phyloP scores from a whole-genome alignment of 2,113 vertebrate species.

The Macquaria ambigua region DNA sequence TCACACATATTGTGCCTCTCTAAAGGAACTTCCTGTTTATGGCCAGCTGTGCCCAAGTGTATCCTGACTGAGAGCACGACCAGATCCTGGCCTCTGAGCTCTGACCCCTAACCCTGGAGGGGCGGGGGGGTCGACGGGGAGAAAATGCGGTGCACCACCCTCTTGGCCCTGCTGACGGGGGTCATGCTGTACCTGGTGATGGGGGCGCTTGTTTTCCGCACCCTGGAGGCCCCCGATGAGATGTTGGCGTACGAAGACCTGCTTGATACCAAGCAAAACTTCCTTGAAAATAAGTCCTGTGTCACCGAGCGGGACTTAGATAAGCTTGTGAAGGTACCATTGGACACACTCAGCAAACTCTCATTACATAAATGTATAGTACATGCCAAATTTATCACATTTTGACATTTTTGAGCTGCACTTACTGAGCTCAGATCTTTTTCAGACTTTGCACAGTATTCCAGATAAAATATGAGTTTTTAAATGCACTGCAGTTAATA shows the following conservation, averaged over 20 bases:
- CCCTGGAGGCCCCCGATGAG: slow-evolving; percentile 87
- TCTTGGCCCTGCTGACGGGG: slow-evolving; percentile 86
- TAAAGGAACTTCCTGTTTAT: slow-evolving; percentile 78
- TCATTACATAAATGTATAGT: neutral
- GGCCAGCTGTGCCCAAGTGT: slow-evolving; percentile 58
- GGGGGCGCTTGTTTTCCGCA: slow-evolving; percentile 90
- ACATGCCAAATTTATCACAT: too few relatives aligned
- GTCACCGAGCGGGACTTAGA: slow-evolving; percentile 81
- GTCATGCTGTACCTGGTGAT: slow-evolving; percentile 91
- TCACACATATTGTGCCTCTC: slow-evolving; percentile 32
- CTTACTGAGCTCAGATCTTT: too few relatives aligned
- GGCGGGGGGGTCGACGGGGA: slow-evolving; percentile 40
- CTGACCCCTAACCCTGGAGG: slow-evolving; percentile 61
- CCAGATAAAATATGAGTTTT: too few relatives aligned
- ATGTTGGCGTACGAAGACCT: slow-evolving; percentile 77
- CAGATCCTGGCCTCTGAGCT: slow-evolving; percentile 54
- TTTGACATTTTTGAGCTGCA: too few relatives aligned
- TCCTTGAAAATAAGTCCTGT: slow-evolving; percentile 86
- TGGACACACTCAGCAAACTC: neutral
- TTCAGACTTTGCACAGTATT: too few relatives aligned
- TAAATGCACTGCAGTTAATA: too few relatives aligned
- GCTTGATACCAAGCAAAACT: slow-evolving; percentile 68
- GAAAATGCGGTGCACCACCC: slow-evolving; percentile 89
- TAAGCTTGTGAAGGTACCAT: slow-evolving; percentile 85
- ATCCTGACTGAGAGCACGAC: slow-evolving; percentile 62